Base-by-base conservation (phyloP, 2,888 invertebrate species). In the Amblyjoppa proteus region DNA sequence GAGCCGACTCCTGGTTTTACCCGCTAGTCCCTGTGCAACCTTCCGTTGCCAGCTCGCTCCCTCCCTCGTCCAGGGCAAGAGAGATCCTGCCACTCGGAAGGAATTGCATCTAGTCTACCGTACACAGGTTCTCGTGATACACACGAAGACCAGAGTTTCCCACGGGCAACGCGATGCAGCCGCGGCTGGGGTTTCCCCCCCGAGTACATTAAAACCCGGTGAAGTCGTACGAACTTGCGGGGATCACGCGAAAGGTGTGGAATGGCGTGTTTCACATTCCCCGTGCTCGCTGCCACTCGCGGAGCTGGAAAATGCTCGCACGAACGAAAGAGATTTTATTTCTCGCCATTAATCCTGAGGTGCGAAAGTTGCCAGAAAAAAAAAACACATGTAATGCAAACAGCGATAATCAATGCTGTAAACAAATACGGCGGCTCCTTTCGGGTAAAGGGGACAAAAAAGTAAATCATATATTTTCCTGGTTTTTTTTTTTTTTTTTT, bases 161-260 rank as follows among this genome's bases (percentile, higher is more conserved):
- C 75, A 49, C 31, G 73, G 70, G 25, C 68, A n/a, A 64, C 20
- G 45, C 25, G 49, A 34, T 16, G 2, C 58, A 5, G 9, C 3
- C 45, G 38, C 41, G 61, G 31, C 16, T 34, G 31, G 66, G 73
- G 34, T 73, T 77, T 68, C 81, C 83, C 71, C 71, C 86, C 5
- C 53, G 84, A 81, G 86, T 81, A 74, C 81, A 81, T 86, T 84
- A 78, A 84, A 86, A 41, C 71, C 34, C 73, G 75, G 41, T 61
- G 81, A 16, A 68, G 69, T 68, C 74, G 61, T 49, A 41, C 73
- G 53, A 70, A 80, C 56, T 66, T 70, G 66, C 49, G 28, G 77
- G 80, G 83, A 81, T 81, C 77, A 81, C 78, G 84, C 86, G 86
- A 81, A 74, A 81, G 74, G 78, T 70, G 70, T 68, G 66, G 77